phyloP scores from a whole-genome alignment of 2,797 vertebrate genomes.

The Hypotaenidia okinawae region DNA sequence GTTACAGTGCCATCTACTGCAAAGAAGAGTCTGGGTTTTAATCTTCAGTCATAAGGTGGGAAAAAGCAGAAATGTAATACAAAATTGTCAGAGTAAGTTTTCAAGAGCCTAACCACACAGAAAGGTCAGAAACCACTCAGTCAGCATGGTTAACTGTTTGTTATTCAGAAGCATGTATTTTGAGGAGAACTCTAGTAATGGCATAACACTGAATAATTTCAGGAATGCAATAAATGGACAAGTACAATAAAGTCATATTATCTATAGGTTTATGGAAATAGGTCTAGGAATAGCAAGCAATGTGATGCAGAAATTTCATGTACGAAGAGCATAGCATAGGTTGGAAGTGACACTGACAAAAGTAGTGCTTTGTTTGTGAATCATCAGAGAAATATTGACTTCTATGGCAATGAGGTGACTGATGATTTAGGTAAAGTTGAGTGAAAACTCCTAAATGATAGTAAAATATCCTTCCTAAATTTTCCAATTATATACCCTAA shows the following conservation, averaged over 20 bases:
- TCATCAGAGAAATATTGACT: neutral
- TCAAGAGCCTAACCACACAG: neutral
- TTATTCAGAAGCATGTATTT: neutral
- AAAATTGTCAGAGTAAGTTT: neutral
- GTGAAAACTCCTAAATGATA: neutral
- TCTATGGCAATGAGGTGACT: neutral
- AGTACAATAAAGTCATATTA: neutral
- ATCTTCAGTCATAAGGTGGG: neutral
- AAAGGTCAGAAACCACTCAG: neutral
- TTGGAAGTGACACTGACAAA: neutral
- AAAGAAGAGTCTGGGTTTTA: neutral
- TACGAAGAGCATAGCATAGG: neutral
- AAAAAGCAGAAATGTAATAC: neutral
- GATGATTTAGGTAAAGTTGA: neutral
- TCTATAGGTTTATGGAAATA: neutral
- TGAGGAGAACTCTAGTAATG: neutral
- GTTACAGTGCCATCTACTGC: slow-evolving; percentile 46
- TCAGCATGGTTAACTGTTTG: neutral
- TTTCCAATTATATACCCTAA: neutral
- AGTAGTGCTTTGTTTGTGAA: neutral
- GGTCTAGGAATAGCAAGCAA: neutral
- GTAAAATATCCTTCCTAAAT: neutral
- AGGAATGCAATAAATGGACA: neutral
- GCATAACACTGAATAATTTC: neutral
- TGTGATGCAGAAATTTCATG: neutral